Conservation (phyloP, 2,888 invertebrate species). For the Troides helena region DNA sequence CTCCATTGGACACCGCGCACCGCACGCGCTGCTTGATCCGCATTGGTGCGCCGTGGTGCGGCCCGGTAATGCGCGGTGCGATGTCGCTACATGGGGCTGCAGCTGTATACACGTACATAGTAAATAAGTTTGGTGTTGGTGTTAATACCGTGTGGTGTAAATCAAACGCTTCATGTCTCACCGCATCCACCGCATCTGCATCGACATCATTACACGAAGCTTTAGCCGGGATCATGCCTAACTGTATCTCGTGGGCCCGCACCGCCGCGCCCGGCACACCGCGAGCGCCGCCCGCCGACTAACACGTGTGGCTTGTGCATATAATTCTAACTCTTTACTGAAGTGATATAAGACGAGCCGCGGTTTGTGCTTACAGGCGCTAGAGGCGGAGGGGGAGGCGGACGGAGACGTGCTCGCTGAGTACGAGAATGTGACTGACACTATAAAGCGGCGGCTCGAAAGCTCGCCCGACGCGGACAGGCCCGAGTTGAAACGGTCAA, state of each 20-base stretch:
- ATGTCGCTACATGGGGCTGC: not conserved
- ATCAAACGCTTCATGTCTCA: slow-evolving; percentile 48
- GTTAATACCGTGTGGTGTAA: slow-evolving; percentile 48
- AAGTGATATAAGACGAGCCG: slow-evolving; percentile 33
- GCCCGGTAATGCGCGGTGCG: not conserved
- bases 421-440: slow-evolving; percentile 82
- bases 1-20: slow-evolving; percentile 10
- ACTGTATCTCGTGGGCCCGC: slow-evolving; percentile 37
- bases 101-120: slow-evolving; percentile 36
- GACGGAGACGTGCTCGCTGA: slow-evolving; percentile 45
- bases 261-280: not conserved
- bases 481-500: slow-evolving; percentile 66
- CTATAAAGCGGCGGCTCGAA: slow-evolving; percentile 81
- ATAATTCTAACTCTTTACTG: slow-evolving; percentile 32
- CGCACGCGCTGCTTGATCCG: not conserved
- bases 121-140: slow-evolving; percentile 44
- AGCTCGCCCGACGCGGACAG: slow-evolving; percentile 63
- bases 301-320: slow-evolving; percentile 41
- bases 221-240: slow-evolving; percentile 51
- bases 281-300: slow-evolving; percentile 30
- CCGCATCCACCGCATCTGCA: slow-evolving; percentile 43
- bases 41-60: not conserved
- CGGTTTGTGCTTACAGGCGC: slow-evolving; percentile 64
- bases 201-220: slow-evolving; percentile 41
- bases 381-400: slow-evolving; percentile 35